phyloP scores from a whole-genome alignment of 2,888 invertebrate species.

The Spilosoma lubricipeda region DNA sequence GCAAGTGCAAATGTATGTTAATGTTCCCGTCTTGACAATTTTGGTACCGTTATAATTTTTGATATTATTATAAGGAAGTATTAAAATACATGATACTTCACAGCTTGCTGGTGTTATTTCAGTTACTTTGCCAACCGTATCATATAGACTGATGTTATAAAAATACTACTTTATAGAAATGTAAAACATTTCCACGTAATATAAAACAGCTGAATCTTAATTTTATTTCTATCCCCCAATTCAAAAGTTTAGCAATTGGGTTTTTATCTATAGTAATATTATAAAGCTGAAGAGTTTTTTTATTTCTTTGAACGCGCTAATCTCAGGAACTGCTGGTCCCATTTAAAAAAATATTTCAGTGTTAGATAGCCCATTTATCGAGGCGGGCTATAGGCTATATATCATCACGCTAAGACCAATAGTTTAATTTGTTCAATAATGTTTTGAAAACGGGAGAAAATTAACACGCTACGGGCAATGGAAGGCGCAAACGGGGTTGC shows the following conservation, averaged over 20 bases:
- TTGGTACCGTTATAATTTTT: conserved; percentile 36
- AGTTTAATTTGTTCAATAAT: too few relatives aligned
- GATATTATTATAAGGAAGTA: conserved; percentile 25
- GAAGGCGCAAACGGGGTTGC: too few relatives aligned
- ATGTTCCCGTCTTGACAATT: conserved; percentile 39
- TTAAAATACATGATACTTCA: conserved; percentile 16
- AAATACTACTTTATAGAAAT: background rate
- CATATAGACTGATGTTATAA: background rate
- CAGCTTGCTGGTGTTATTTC: conserved; percentile 15
- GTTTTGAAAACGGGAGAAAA: too few relatives aligned
- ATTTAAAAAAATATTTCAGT: too few relatives aligned
- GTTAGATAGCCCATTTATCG: too few relatives aligned
- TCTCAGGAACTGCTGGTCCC: too few relatives aligned
- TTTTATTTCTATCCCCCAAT: background rate
- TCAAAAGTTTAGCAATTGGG: background rate
- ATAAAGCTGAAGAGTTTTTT: too few relatives aligned
- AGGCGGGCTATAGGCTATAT: too few relatives aligned
- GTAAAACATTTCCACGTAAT: background rate
- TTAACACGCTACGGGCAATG: too few relatives aligned
- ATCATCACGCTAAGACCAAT: too few relatives aligned
- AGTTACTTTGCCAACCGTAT: conserved; percentile 29
- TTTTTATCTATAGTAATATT: background rate
- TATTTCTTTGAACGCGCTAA: too few relatives aligned
- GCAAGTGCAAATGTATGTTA: conserved; percentile 64
- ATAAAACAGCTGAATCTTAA: background rate